Percentiles rank a stretch among this genome's conserved stretches.
phyloP scores from a whole-genome alignment of 2,113 vertebrate genomes.

The Glareola pratincola region DNA sequence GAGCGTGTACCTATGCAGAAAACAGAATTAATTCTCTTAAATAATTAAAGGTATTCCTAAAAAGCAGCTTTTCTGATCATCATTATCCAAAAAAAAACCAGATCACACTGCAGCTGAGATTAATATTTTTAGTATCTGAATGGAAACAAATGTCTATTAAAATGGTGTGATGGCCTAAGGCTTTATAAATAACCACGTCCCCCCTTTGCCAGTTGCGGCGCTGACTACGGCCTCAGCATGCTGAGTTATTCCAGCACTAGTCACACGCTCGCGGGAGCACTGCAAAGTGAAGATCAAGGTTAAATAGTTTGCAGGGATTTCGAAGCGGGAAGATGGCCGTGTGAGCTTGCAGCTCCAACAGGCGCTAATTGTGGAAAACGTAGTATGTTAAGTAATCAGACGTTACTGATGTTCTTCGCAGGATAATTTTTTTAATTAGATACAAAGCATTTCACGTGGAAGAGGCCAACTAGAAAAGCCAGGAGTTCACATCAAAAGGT shows the following conservation, averaged over 20 bases:
- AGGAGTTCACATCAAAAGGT: not conserved
- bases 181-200: slow-evolving; percentile 49
- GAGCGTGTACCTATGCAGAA: not conserved
- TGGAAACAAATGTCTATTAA: not conserved
- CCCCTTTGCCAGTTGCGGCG: not conserved
- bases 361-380: not conserved
- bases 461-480: not conserved
- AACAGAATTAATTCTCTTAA: not conserved
- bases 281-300: slow-evolving; percentile 44
- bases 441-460: not conserved
- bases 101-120: not conserved
- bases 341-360: slow-evolving; percentile 10
- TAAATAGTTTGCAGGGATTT: slow-evolving; percentile 23
- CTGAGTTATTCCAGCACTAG: not conserved
- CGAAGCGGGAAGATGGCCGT: not conserved
- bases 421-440: not conserved
- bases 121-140: slow-evolving; percentile 35
- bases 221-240: not conserved
- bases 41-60: not conserved
- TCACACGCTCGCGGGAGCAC: not conserved
- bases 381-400: not conserved
- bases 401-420: not conserved
- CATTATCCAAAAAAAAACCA: not conserved
- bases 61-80: not conserved
- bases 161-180: not conserved